Evolutionary conservation across 2,113 vertebrate species (phyloP), one percentile per base, ranked within the genome.

Genomic region (Catharus bicknelli): DNA sequence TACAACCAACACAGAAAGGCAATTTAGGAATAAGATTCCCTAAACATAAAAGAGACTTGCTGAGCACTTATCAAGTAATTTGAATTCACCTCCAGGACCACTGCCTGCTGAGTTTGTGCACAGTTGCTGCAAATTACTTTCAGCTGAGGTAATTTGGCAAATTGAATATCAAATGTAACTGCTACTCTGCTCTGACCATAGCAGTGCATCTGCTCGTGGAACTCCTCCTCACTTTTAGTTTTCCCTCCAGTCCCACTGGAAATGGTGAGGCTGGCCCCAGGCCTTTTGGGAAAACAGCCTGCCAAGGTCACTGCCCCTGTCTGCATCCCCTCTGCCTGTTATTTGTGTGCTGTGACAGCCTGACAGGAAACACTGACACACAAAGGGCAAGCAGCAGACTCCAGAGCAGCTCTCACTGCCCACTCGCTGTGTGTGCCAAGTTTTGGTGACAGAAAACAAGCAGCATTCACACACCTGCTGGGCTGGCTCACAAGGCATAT

Each of bases 371-470:
- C 4, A 0, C 36, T 36, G 69, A 43, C 42, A 27, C 53, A 63
- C 32, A 16, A 4, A 48, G 67, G 23, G 58, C 15, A 1, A 47
- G 70, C 70, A 68, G 58, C 58, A 79, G 66, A 2, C 85, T 68
- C 43, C 66, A 32, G 48, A 27, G 51, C 0, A 57, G 67, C 2
- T 70, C 67, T 36, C 25, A 1, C 63, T 45, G 50, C 43, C 57
- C 13, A 0, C 32, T 12, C 15, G 0, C 2, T 0, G 1, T 3
- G 4, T 7, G 43, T 21, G 42, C 69, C 75, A 59, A 30, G 57
- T 5, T 38, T 4, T 51, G 36, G 82, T 68, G 88, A 42, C 77
- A 54, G 36, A 54, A 54, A 42, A 62, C 26, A 43, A 42, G 57
- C 74, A 70, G 43, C 34, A 53, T 8, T 43, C 74, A 26, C 74